Base-by-base conservation (phyloP, 2,888 invertebrate species). In the Caenorhabditis wallacei region DNA sequence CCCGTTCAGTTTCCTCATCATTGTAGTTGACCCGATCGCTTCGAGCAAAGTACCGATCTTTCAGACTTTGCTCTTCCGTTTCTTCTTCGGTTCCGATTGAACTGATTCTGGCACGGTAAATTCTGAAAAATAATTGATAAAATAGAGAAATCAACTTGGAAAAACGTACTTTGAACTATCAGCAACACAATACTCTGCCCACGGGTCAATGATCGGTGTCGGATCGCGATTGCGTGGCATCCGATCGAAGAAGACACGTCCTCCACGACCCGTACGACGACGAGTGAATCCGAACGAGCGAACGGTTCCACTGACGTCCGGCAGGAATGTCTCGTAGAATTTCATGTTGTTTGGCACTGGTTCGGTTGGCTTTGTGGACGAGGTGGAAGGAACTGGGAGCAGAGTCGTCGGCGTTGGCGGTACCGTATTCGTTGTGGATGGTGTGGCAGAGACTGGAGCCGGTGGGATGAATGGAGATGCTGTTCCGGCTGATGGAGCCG, bases 261-360 rank as follows among this genome's bases (percentile, higher is more conserved):
- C 89, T 61, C 89, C 89, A 7, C 89, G 82, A 18, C 89, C 89
- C 40, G 87, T 64, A 13, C 89, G 86, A 11, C 85, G 82, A 11
- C 89, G 83, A 10, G 80, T 80, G 53, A 84, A 59, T 16, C 82
- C 82, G 20, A 87, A 54, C 7, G 82, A 74, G 2, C 85, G 78
- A 8, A 74, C 10, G 0, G 13, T n/a, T 37, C 84, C 84, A 48
- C 61, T 59, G 18, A 63, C 10, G 2, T 20, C 26, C 16, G 83
- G 82, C 2, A 84, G 18, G 30, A 70, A 66, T 1, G 82, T 80
- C 35, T 75, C 64, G 68, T 76, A 80, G 74, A 78, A 84, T 2
- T 74, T 84, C 43, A 57, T 69, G 26, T 82, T 48, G 5, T 64
- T 37, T 2, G 82, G 76, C 35, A 72, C 70, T 11, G 53, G 46